Evolutionary conservation across 30 jellyfish, hydroid and myxozoan genomes (phyloP).

Genomic region (Chrysaora quinquecirrha): DNA sequence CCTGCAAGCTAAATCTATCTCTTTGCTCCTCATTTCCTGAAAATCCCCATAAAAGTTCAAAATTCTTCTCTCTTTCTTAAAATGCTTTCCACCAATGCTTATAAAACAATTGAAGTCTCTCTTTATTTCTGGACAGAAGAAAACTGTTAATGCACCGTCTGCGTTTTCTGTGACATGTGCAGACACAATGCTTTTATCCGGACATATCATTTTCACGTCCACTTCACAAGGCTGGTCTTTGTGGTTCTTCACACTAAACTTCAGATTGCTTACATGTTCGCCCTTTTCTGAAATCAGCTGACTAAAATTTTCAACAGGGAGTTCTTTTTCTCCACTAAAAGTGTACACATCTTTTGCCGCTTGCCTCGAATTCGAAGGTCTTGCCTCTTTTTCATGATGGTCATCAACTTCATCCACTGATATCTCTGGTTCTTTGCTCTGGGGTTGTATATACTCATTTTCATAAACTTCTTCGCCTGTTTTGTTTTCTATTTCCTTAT

Average conservation of each 20-base stretch:
- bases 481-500: conserved; percentile 12
- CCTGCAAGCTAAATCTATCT: conserved; percentile 91
- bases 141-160: conserved; percentile 92
- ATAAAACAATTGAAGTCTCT: conserved; percentile 84
- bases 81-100: conserved; percentile 73
- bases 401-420: neutral
- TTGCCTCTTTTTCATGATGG: neutral
- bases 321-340: conserved; percentile 40
- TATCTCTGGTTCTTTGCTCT: neutral
- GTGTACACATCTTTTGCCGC: neutral
- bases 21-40: conserved; percentile 82
- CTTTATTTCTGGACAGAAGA: conserved; percentile 86
- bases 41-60: conserved; percentile 86
- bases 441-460: neutral
- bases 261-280: conserved; percentile 59
- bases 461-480: neutral
- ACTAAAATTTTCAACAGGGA: conserved; percentile 41
- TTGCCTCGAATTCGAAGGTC: neutral
- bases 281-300: conserved; percentile 72
- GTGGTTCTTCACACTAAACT: conserved; percentile 55
- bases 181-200: conserved; percentile 91
- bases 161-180: conserved; percentile 93
- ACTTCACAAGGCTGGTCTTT: conserved; percentile 71
- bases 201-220: conserved; percentile 78
- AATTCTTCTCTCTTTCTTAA: conserved; percentile 71